Base-by-base conservation (phyloP, 2,888 invertebrate genomes). In the Eumacrocentrus americanus region DNA sequence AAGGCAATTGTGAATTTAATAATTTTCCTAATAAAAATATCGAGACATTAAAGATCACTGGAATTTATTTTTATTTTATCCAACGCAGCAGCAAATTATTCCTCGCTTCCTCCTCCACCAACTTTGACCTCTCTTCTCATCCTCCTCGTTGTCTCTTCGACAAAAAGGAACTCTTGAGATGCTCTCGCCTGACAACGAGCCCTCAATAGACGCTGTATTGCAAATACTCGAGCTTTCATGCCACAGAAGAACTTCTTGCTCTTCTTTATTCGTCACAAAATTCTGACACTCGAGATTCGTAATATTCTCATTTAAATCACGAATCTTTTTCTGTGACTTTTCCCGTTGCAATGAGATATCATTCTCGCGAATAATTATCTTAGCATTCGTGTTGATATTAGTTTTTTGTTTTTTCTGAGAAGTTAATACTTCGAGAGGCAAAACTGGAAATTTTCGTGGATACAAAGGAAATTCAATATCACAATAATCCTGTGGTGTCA, bases 401-500 rank as follows among this genome's bases (percentile, higher is more conserved):
- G 2, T 1, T 23, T 14, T 44, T 9, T 37, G 23, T 11, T 16
- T 47, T 54, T 14, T 44, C 9, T 23, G 55, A 38, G 51, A 20
- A 12, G 46, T 12, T 1, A 61, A 47, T 48, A 56, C 55, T 37
- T 69, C 69, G 23, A 68, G 62, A 2, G 65, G 62, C n/a, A n/a
- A n/a, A n/a, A n/a, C n/a, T 29, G 66, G 34, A 50, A 68, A 42
- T 58, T 40, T 48, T 12, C 37, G 50, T 1, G 67, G 65, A 59
- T 61, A 67, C 2, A 68, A 11, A 11, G 67, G 59, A 48, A 68
- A 70, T 38, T 66, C 62, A 12, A 64, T 60, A 42, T 60, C 66
- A 35, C 57, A 61, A 60, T 72, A 60, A 46, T 63, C 62, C 16
- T 60, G 62, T 11, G 69, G 60, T n/a, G 65, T 66, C 11, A 60